Evolutionary conservation across 2,113 vertebrate species (phyloP).

Genomic region (Corythoichthys intestinalis): DNA sequence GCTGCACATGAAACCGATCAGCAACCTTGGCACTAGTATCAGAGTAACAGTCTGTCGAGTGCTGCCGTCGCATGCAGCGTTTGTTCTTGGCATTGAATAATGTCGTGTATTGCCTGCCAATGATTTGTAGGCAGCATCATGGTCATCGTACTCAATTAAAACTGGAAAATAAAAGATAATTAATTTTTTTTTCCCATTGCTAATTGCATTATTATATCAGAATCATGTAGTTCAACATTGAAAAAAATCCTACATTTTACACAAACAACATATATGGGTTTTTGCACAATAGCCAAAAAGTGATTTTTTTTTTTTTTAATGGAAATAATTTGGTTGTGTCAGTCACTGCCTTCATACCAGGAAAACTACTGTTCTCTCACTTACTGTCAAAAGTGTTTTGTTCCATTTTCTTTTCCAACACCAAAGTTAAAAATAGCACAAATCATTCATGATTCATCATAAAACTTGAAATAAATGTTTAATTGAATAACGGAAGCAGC

Average conservation of each 20-base stretch:
- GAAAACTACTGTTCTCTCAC: background rate
- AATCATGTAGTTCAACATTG: background rate
- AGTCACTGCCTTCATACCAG: background rate
- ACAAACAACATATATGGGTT: background rate
- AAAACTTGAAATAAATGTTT: background rate
- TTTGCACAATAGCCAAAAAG: background rate
- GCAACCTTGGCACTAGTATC: slow-evolving; percentile 4
- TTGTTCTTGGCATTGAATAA: slow-evolving; percentile 16
- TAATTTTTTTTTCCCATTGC: background rate
- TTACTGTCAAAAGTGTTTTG: background rate
- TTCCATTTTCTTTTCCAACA: background rate
- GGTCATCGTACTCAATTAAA: background rate
- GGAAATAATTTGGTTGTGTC: background rate
- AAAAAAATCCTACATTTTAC: background rate
- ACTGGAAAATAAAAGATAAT: background rate
- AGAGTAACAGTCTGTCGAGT: slow-evolving; percentile 19
- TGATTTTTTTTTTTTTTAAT: background rate
- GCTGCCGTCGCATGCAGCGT: slow-evolving; percentile 14
- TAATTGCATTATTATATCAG: background rate
- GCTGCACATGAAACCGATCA: slow-evolving; percentile 10
- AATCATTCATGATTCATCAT: background rate
- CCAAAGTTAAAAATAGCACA: background rate
- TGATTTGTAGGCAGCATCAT: background rate
- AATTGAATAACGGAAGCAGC: background rate
- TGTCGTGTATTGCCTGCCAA: background rate